Percentiles rank a stretch among this genome's conserved stretches.
These are phyloP conservation scores for Ganaspis brasiliensis DNA, from an alignment of 2,888 invertebrate species.

Conservation along the genomic window DNA sequence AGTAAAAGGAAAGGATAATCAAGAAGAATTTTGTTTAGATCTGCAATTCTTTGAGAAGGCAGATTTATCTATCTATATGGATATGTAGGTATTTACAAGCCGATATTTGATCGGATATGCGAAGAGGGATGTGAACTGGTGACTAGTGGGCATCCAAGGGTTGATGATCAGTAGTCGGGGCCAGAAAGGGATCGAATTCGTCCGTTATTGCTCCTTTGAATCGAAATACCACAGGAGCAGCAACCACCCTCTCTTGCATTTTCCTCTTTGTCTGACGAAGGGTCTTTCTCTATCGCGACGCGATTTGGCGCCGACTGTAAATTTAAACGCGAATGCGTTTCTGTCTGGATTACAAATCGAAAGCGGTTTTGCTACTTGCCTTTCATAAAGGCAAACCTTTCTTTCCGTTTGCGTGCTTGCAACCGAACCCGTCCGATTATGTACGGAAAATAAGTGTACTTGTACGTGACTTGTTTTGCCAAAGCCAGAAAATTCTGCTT, in stretches of 20 bases:
- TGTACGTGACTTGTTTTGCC: constrained; percentile 71
- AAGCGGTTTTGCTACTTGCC: constrained; percentile 72
- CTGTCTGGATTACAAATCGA: constrained; percentile 74
- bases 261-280: background rate
- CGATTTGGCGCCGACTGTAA: constrained; percentile 59
- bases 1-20: background rate
- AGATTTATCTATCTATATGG: background rate
- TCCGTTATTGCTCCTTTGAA: constrained; percentile 69
- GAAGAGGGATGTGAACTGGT: constrained; percentile 63
- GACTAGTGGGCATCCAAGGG: constrained; percentile 41
- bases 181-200: constrained; percentile 65
- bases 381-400: constrained; percentile 67
- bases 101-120: constrained; percentile 68
- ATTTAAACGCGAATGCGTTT: constrained; percentile 70
- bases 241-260: constrained; percentile 44
- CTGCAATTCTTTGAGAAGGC: background rate
- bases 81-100: constrained; percentile 48
- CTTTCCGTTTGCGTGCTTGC: constrained; percentile 46
- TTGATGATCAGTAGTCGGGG: constrained; percentile 5
- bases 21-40: background rate
- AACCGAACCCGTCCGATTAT: constrained; percentile 65
- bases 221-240: constrained; percentile 63
- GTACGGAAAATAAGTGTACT: constrained; percentile 73
- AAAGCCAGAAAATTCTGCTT: constrained; percentile 55
- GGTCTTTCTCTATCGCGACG: constrained; percentile 36